Evolutionary conservation across 2,113 vertebrate genomes (phyloP).

Genomic region (Chelonoidis abingdonii): DNA sequence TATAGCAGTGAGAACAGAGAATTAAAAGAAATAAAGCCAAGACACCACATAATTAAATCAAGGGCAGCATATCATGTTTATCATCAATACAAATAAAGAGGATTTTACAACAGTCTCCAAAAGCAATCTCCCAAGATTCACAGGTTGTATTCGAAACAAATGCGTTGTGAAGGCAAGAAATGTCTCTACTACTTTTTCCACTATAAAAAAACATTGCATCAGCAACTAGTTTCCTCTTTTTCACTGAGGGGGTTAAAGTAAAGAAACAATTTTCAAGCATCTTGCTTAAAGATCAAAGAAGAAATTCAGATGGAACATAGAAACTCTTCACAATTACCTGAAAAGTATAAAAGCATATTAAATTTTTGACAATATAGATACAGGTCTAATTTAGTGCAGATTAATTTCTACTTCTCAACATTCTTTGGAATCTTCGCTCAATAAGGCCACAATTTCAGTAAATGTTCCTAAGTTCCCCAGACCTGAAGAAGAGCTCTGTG

Average conservation of each 20-base stretch:
- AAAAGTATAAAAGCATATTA: neutral
- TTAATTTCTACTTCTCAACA: neutral
- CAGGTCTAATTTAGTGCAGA: neutral
- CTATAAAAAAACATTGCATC: neutral
- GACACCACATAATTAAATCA: neutral
- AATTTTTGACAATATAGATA: neutral
- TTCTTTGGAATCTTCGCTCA: no score
- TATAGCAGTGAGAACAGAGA: neutral
- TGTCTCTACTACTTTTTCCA: neutral
- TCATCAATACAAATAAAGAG: neutral
- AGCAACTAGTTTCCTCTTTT: no score
- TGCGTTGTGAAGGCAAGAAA: no score
- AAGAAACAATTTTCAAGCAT: neutral
- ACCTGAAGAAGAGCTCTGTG: neutral
- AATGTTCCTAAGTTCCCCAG: neutral
- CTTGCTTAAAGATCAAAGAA: neutral
- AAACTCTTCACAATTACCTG: neutral
- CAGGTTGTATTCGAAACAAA: neutral
- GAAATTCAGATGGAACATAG: neutral
- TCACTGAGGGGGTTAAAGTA: no score
- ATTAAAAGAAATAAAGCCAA: neutral
- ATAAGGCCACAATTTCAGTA: neutral
- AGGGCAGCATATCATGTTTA: neutral
- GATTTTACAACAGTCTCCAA: neutral
- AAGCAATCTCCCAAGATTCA: neutral